These are phyloP conservation scores for Epirrhoe alternata DNA, from an alignment of 2,888 invertebrate species.

Conservation along the genomic window DNA sequence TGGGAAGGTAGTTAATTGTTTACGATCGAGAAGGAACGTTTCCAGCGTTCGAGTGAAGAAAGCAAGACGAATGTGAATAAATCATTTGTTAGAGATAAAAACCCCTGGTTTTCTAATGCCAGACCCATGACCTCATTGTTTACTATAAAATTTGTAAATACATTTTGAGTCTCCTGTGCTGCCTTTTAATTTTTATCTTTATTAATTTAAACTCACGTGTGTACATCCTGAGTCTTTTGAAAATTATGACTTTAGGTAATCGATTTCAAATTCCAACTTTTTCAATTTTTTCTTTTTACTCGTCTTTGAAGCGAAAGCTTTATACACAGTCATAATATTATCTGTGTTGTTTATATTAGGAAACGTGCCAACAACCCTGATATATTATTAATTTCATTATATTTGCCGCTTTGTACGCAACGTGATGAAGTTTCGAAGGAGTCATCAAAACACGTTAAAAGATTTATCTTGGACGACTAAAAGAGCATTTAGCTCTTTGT, in stretches of 20 bases:
- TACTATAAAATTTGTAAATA: no score
- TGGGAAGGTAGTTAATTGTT: conserved; percentile 32
- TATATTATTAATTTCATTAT: conserved; percentile 28
- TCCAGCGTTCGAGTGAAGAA: conserved; percentile 11
- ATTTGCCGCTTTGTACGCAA: conserved; percentile 29
- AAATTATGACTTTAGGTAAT: no score
- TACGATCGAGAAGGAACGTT: conserved; percentile 20
- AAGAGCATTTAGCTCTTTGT: conserved; percentile 20
- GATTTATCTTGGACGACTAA: conserved; percentile 26
- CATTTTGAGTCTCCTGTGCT: no score
- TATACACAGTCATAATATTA: conserved; percentile 2
- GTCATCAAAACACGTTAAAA: conserved; percentile 29
- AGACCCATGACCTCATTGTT: no score
- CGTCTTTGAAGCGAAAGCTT: background rate
- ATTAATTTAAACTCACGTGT: no score
- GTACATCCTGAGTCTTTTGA: no score
- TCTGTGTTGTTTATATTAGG: conserved; percentile 18
- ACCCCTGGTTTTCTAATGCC: background rate
- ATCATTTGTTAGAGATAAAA: background rate
- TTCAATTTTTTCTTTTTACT: background rate
- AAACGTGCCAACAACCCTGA: conserved; percentile 24
- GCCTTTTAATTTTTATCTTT: no score
- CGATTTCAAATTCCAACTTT: no score
- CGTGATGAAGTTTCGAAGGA: conserved; percentile 22
- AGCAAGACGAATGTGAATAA: conserved; percentile 12